These are phyloP conservation scores for Aromia moschata DNA, from an alignment of 2,888 invertebrate genomes.

Conservation along the genomic window DNA sequence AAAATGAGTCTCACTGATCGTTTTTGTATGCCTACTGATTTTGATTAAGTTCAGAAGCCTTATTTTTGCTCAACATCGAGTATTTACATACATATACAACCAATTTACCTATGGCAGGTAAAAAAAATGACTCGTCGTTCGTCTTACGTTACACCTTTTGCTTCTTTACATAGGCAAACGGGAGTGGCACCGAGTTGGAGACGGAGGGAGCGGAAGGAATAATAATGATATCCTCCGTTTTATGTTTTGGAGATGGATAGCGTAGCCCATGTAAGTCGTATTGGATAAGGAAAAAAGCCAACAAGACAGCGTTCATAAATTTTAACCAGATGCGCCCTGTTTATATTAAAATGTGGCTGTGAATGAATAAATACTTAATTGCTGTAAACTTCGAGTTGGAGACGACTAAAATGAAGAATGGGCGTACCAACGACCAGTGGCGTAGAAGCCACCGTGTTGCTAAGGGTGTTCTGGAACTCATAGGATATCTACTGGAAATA, in stretches of 20 bases:
- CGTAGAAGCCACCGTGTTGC: no score
- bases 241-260: neutral
- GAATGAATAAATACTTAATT: no score
- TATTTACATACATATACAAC: neutral
- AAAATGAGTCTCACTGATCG: no score
- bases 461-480: no score
- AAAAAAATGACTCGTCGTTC: conserved; percentile 10
- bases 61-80: no score
- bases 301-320: neutral
- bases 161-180: conserved; percentile 2
- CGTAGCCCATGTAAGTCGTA: conserved; percentile 2
- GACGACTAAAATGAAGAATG: no score
- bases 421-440: no score
- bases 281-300: neutral
- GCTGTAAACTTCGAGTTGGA: no score
- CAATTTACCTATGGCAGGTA: neutral
- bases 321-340: neutral
- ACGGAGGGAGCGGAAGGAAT: conserved; percentile 20
- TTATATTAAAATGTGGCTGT: neutral
- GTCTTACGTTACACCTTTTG: neutral
- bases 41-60: no score
- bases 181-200: conserved; percentile 9
- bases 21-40: no score
- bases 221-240: conserved; percentile 20
- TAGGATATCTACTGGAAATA: no score